Evolutionary conservation across 1,140 invertebrate genomes (phyloP).

Genomic region (Monomorium pharaonis): DNA sequence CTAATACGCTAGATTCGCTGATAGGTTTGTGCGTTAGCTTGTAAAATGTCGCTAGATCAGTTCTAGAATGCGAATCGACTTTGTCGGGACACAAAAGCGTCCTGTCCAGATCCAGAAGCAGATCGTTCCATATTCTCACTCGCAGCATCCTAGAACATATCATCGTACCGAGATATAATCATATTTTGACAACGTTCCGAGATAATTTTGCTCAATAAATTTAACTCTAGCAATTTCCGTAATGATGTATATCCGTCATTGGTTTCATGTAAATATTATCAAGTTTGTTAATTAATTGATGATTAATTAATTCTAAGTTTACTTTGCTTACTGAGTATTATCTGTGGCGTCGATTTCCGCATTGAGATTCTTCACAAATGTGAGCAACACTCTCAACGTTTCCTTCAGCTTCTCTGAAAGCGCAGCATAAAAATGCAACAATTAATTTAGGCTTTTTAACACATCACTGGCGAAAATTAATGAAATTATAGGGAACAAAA

Average conservation of each 20-base stretch:
- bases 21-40: slow-evolving; percentile 81
- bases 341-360: slow-evolving; percentile 65
- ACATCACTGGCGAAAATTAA: neutral
- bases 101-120: slow-evolving; percentile 78
- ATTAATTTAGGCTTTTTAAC: neutral
- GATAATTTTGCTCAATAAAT: neutral
- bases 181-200: neutral
- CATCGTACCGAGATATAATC: neutral
- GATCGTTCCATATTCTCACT: slow-evolving; percentile 80
- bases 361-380: slow-evolving; percentile 64
- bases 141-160: slow-evolving; percentile 74
- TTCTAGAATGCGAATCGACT: slow-evolving; percentile 82
- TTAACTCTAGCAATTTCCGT: neutral
- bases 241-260: neutral
- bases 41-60: slow-evolving; percentile 86
- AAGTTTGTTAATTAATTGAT: slow-evolving; percentile 11
- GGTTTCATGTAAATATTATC: neutral
- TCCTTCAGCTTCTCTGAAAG: slow-evolving; percentile 67
- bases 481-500: neutral
- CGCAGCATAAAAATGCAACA: neutral
- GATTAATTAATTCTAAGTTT: neutral
- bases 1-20: slow-evolving; percentile 35
- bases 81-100: slow-evolving; percentile 76
- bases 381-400: slow-evolving; percentile 59
- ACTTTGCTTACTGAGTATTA: slow-evolving; percentile 67